Conservation (phyloP, 1,140 invertebrate species). For the Heterodera carotae region DNA sequence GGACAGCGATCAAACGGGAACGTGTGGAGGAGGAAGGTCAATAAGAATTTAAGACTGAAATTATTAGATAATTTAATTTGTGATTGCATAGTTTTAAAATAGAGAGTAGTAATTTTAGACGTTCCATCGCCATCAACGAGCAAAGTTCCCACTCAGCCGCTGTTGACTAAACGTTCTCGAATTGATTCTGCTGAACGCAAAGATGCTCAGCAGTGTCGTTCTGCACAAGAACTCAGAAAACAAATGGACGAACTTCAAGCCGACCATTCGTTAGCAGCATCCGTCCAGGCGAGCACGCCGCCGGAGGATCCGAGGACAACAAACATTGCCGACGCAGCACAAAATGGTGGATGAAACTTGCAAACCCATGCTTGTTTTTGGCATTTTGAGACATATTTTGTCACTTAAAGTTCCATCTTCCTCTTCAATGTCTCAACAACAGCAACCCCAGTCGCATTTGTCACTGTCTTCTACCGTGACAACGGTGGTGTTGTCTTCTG, state of each 20-base stretch:
- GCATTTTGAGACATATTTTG: neutral
- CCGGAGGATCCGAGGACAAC: conserved; percentile 28
- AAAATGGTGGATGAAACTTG: neutral
- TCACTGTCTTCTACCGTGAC: neutral
- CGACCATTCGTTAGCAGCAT: neutral
- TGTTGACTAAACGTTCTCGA: neutral
- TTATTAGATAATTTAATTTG: no score
- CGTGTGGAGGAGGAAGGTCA: neutral
- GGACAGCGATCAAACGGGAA: neutral
- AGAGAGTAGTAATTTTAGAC: no score
- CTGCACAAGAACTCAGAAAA: neutral
- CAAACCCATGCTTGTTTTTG: no score
- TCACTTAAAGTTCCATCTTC: neutral
- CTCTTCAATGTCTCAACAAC: neutral
- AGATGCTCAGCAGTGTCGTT: neutral
- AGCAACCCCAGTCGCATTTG: neutral
- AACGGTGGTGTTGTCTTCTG: neutral
- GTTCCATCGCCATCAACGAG: neutral
- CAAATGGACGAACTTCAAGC: neutral
- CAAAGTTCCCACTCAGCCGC: neutral
- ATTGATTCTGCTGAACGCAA: neutral
- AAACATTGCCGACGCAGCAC: conserved; percentile 10
- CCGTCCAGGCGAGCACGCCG: conserved; percentile 19
- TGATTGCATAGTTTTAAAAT: no score
- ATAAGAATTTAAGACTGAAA: no score